Evolutionary conservation across 2,797 vertebrate genomes (phyloP), one percentile per base, ranked within the genome.

Genomic region (Crocidura indochinensis): DNA sequence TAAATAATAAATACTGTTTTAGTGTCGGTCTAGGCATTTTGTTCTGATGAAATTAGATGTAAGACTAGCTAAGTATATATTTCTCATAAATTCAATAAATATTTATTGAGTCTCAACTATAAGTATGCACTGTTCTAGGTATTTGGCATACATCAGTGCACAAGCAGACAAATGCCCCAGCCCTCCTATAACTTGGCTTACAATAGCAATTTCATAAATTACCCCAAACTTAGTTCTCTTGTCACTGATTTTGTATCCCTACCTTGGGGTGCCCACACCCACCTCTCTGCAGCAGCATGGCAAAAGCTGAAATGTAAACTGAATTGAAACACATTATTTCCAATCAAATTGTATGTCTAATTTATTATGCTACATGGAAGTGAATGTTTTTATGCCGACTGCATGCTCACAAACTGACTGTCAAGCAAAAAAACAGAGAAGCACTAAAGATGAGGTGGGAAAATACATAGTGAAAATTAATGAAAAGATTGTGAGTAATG

Each of bases 401-500:
- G 5, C 0, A 2, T 87, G 94, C 67, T 91, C 92, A 94, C 72
- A 81, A 38, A 91, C 14, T 78, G 93, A 93, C 74, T 78, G 10
- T 86, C 95, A 94, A 92, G 94, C 92, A 49, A 94, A 94, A 90
- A 92, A 88, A 72, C 27, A 60, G 53, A 26, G 64, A 92, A 90
- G 64, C 90, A 86, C n/a, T 71, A 9, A 95, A 92, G 87, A 92
- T 92, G 80, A 94, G 89, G 91, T 94, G 93, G 84, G 90, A 91
- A 96, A 84, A 96, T 22, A 60, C 17, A 0, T 60, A 60, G 56
- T 20, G 5, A 51, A 56, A 17, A 17, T 17, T 95, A 72, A 95
- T 96, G 95, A 93, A 91, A 84, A 90, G 96, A 96, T 90, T 95
- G 91, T 95, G 96, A 96, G 88, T 91, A 97, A 97, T 96, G 94